These are phyloP conservation scores for Barnardius zonarius DNA, from an alignment of 2,113 vertebrate genomes.

Conservation along the genomic window DNA sequence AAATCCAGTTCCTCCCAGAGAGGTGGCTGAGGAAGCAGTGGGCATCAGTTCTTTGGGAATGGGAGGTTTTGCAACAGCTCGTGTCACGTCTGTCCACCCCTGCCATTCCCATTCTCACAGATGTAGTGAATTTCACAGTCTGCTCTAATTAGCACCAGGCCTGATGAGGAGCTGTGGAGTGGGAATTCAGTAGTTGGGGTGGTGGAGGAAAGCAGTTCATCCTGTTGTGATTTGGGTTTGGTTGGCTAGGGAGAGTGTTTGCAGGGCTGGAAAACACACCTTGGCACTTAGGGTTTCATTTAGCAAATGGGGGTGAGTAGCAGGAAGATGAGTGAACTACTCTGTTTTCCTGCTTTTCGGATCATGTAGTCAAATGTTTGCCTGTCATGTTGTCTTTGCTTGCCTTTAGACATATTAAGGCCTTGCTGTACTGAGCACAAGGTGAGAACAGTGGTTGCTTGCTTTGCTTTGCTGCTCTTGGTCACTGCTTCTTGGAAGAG, in stretches of 20 bases:
- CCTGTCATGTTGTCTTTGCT: not conserved
- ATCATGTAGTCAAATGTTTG: not conserved
- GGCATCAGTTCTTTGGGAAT: not conserved
- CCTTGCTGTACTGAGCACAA: not conserved
- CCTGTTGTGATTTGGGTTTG: not conserved
- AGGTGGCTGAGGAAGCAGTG: not conserved
- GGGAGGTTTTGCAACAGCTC: not conserved
- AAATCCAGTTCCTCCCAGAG: not conserved
- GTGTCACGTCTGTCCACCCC: not conserved
- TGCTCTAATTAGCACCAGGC: not conserved
- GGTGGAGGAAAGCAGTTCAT: not conserved
- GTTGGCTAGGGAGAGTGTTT: not conserved
- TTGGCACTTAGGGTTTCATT: not conserved
- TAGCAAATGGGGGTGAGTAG: not conserved
- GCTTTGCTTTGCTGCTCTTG: not conserved
- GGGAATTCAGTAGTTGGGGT: not conserved
- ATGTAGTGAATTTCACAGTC: not conserved
- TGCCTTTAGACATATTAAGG: not conserved
- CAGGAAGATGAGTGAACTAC: not conserved
- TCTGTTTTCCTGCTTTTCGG: not conserved
- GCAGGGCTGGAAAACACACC: constrained; percentile 18
- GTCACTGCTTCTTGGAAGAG: not conserved
- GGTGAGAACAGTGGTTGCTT: not conserved
- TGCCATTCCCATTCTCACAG: not conserved
- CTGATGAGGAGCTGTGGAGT: not conserved